A percentile compares a stretch with the other conserved stretches of the same genome.
Conservation (phyloP, 2,888 invertebrate species). For the Masnerella sp. region DNA sequence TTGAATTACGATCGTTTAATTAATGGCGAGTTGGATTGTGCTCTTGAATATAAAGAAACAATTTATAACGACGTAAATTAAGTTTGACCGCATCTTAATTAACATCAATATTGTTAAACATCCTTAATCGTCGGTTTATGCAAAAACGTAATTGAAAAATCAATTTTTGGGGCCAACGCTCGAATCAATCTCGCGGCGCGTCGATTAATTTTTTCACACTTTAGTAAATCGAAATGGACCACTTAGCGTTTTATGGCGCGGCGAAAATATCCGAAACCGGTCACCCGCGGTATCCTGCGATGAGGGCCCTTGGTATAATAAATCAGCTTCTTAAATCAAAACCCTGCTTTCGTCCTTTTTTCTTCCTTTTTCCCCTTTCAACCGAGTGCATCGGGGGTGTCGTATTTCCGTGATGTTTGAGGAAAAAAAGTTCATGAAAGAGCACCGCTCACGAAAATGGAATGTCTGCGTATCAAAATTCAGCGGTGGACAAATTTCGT, state of each 20-base stretch:
- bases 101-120: constrained; percentile 6
- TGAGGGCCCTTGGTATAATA: constrained; percentile 47
- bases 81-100: constrained; percentile 20
- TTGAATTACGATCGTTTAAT: constrained; percentile 44
- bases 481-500: constrained; percentile 8
- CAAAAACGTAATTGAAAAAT: constrained; percentile 5
- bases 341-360: constrained; percentile 34
- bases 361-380: constrained; percentile 31
- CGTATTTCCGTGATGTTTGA: constrained; percentile 54
- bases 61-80: constrained; percentile 29
- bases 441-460: constrained; percentile 36
- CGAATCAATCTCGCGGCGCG: neutral
- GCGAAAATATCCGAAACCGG: constrained; percentile 57
- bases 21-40: constrained; percentile 25
- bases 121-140: constrained; percentile 1
- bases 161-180: no score
- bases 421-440: constrained; percentile 26
- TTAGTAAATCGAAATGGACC: constrained; percentile 35
- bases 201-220: constrained; percentile 48
- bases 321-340: constrained; percentile 60
- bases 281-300: constrained; percentile 37
- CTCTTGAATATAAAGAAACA: constrained; percentile 25
- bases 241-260: constrained; percentile 39
- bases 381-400: constrained; percentile 55
- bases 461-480: constrained; percentile 43